A percentile compares a stretch with the other conserved stretches of the same genome.
Evolutionary conservation across 1,140 invertebrate genomes (phyloP).

Genomic region (Brachionus calyciflorus): DNA sequence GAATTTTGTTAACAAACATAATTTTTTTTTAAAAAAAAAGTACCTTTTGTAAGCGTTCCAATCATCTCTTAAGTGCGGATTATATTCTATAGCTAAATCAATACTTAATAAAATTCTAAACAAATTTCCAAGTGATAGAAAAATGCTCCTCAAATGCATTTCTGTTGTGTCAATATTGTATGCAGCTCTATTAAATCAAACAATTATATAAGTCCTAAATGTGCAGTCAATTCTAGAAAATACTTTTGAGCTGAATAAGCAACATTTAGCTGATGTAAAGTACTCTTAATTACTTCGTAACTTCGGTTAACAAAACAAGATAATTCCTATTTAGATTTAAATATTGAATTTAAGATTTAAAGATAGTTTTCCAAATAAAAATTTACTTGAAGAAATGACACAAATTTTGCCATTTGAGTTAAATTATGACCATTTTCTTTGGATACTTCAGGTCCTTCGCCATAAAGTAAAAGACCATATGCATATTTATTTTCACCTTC

Average conservation of each 20-base stretch:
- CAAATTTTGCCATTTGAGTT: slow-evolving; percentile 62
- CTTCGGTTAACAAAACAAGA: slow-evolving; percentile 68
- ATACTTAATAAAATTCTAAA: slow-evolving; percentile 70
- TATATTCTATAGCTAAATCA: slow-evolving; percentile 69
- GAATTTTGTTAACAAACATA: too few relatives aligned
- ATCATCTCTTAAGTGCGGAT: slow-evolving; percentile 67
- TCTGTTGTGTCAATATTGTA: slow-evolving; percentile 48
- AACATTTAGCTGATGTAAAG: slow-evolving; percentile 69
- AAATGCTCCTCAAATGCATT: slow-evolving; percentile 62
- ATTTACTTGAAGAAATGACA: slow-evolving; percentile 65
- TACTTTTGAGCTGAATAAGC: slow-evolving; percentile 60
- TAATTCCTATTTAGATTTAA: slow-evolving; percentile 60
- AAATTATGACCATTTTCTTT: slow-evolving; percentile 52
- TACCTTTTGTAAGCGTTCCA: slow-evolving; percentile 69
- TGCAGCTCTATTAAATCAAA: neutral
- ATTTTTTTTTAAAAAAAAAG: too few relatives aligned
- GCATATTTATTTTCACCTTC: slow-evolving; percentile 70
- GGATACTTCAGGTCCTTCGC: slow-evolving; percentile 58
- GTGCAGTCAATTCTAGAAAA: neutral
- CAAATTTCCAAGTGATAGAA: slow-evolving; percentile 68
- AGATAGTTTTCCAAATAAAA: neutral
- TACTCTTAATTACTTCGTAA: slow-evolving; percentile 67
- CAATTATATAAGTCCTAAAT: neutral
- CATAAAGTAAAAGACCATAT: slow-evolving; percentile 67
- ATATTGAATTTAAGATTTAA: slow-evolving; percentile 7